Evolutionary conservation across 2,888 invertebrate genomes (phyloP).

Genomic region (Diplazon laetatorius): DNA sequence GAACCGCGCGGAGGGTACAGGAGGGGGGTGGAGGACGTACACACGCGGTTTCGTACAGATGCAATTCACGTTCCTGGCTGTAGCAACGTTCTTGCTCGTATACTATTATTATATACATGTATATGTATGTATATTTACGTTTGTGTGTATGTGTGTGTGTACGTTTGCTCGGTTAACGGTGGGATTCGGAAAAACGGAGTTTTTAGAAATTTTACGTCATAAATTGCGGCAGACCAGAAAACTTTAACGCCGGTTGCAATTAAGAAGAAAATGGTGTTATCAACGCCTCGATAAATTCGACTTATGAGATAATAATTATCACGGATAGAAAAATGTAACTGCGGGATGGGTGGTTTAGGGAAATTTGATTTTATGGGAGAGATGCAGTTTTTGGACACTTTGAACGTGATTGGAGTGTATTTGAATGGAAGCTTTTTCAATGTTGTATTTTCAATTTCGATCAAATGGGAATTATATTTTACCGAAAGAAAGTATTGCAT

Average conservation of each 20-base stretch:
- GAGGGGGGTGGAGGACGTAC: constrained; percentile 64
- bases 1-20: constrained; percentile 28
- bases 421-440: no score
- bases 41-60: constrained; percentile 74
- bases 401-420: no score
- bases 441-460: no score
- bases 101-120: constrained; percentile 36
- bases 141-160: no score
- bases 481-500: no score
- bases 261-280: constrained; percentile 40
- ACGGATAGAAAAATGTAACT: not conserved
- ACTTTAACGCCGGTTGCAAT: constrained; percentile 40
- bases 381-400: no score
- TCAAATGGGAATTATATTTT: no score
- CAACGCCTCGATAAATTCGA: constrained; percentile 4
- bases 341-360: no score
- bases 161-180: not conserved
- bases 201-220: constrained; percentile 48
- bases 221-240: constrained; percentile 53
- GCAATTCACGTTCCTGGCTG: constrained; percentile 71
- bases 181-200: constrained; percentile 36
- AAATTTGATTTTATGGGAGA: no score
- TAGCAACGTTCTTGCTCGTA: constrained; percentile 36
- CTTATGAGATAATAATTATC: not conserved
- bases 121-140: no score